Evolutionary conservation across 2,113 vertebrate species (phyloP).

Genomic region (Caretta caretta): DNA sequence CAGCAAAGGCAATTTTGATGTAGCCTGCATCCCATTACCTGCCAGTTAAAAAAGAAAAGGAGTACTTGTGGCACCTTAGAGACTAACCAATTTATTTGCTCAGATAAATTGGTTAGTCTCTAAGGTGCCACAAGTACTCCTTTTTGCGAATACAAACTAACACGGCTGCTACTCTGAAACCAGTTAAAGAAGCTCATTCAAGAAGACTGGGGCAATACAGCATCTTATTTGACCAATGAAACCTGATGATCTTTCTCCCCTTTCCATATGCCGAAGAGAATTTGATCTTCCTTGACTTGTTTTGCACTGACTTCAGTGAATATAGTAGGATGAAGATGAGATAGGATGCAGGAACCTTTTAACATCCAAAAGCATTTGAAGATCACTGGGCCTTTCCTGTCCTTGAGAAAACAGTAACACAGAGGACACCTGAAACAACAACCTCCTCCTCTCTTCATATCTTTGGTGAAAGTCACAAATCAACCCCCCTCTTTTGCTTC

Average conservation of each 20-base stretch:
- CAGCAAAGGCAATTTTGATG: background rate
- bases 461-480: conserved; percentile 12
- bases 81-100: no score
- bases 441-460: background rate
- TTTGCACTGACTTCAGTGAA: background rate
- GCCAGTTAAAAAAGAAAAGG: background rate
- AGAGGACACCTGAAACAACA: conserved; percentile 13
- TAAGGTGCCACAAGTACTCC: no score
- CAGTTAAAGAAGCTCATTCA: background rate
- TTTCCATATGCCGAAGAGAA: background rate
- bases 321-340: background rate
- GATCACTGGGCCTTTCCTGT: background rate
- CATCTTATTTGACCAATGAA: background rate
- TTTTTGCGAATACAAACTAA: no score
- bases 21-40: background rate
- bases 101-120: no score
- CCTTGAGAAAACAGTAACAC: background rate
- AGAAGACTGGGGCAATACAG: background rate
- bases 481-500: background rate
- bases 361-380: background rate
- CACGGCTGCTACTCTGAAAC: no score
- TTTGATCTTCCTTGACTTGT: background rate
- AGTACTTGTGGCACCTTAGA: no score
- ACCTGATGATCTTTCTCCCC: background rate
- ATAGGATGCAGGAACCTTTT: background rate